Evolutionary conservation across 2,888 invertebrate genomes (phyloP), one percentile per base, ranked within the genome.

Genomic region (Cryptocephalus primarius): DNA sequence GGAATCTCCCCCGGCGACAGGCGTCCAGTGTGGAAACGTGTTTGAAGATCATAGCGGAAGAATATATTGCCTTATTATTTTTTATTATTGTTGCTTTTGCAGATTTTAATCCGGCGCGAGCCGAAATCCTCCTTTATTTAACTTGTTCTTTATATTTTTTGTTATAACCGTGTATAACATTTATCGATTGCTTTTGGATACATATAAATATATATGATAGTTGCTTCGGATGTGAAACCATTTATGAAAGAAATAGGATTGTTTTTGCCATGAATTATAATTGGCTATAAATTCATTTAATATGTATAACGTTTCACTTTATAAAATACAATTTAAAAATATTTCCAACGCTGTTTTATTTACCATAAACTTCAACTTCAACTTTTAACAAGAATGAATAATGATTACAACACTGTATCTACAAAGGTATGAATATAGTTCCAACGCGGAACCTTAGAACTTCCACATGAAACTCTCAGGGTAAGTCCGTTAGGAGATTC

Each of bases 61-160:
- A 50, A 47, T 50, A 49, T 54, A 54, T 56, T 55, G 60, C 57
- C 57, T 59, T 56, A 56, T 39, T 54, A 55, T 56, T 55, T 52
- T 55, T 58, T 55, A 54, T 56, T 55, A 58, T 57, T 57, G 58
- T 58, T 60, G 59, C 58, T 61, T 62, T 59, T 58, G 56, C 53
- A 56, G 55, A 56, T 59, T 55, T 61, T 58, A 53, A 60, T 55
- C 58, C 57, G 56, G 56, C 54, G 58, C 54, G 57, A 61, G 59
- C 60, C 59, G 56, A 54, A 44, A 53, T 54, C 12, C 12, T 36
- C 12, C n/a, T 53, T 53, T 55, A 55, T 54, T 59, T 61, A 57
- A 54, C 47, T 53, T 49, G 39, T 48, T 52, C 47, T 49, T 47
- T 54, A 55, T 36, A 36, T 36, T 12, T 11, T 36, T 36, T 36